Base-by-base conservation (phyloP, 2,113 vertebrate genomes). In the Columbina picui region DNA sequence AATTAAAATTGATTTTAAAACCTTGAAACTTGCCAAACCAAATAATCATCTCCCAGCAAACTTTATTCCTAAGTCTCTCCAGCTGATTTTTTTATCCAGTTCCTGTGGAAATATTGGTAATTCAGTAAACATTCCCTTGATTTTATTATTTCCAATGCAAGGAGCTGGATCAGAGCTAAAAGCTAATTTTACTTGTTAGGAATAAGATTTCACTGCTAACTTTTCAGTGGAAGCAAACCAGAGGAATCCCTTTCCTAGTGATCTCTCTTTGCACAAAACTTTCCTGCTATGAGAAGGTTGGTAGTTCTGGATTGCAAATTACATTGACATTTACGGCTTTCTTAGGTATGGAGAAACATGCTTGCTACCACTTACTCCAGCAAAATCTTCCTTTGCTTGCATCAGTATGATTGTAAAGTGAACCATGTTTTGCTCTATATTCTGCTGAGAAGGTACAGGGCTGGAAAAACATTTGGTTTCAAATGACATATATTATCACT, bases 401-500 rank as follows among this genome's bases (percentile, higher is more conserved):
- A 22, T 38, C 53, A 38, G 1, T 27, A 9, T 26, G n/a, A 56
- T 3, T 30, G 38, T 10, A 15, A 90, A 75, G 32, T 15, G 69
- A 87, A 71, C 7, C 7, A 2, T 0, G 3, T 25, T 80, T 78
- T 87, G 34, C 18, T 56, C 2, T 22, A 21, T 13, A 6, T 36
- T 15, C 12, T 71, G 19, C 57, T 0, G 7, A 32, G 61, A 79
- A 91, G 12, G 4, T 23, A 17, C 4, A 34, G 50, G 27, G 18
- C 30, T 69, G 43, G 25, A 87, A 38, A 68, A 67, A 50, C 2
- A 3, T 41, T 77, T 71, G 4, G 6, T 56, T 91, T 71, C 11
- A 34, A 43, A 19, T 1, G 13, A 7, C 10, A 8, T 2, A 1
- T 21, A 22, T 39, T 21, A 25, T 19, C 0, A 2, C 26, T 49